Percentiles rank a stretch among this genome's conserved stretches.
Conservation (phyloP, 2,797 vertebrate species). For the Poeciliopsis gracilis region DNA sequence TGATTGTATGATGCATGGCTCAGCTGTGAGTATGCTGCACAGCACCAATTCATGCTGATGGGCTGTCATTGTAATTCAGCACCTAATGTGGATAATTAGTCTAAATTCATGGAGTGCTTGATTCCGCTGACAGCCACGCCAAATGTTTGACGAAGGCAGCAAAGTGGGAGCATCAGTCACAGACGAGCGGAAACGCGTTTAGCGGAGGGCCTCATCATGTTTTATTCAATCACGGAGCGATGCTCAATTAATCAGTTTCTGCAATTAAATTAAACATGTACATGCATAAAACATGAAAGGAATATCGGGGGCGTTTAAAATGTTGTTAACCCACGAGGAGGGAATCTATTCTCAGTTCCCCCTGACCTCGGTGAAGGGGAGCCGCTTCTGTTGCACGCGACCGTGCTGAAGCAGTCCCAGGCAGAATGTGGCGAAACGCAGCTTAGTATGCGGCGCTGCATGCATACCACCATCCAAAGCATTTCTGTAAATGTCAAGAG, state of each 20-base stretch:
- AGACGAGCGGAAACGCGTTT: slow-evolving; percentile 82
- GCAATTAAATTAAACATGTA: slow-evolving; percentile 85
- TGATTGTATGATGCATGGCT: slow-evolving; percentile 68
- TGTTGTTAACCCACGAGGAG: slow-evolving; percentile 32
- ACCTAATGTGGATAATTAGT: slow-evolving; percentile 81
- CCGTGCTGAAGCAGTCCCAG: slow-evolving; percentile 17
- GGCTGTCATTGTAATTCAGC: slow-evolving; percentile 71
- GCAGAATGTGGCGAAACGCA: slow-evolving; percentile 30
- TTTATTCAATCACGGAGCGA: slow-evolving; percentile 83
- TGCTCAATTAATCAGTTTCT: slow-evolving; percentile 86
- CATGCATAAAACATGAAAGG: slow-evolving; percentile 84
- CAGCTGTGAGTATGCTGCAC: slow-evolving; percentile 66
- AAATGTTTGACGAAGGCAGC: slow-evolving; percentile 80
- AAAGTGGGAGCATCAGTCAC: slow-evolving; percentile 82
- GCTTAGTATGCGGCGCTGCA: slow-evolving; percentile 51
- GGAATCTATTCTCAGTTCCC: slow-evolving; percentile 29
- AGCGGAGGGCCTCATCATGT: slow-evolving; percentile 82
- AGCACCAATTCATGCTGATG: slow-evolving; percentile 64
- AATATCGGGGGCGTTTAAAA: slow-evolving; percentile 73
- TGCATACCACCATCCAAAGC: slow-evolving; percentile 56
- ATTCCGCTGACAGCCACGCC: slow-evolving; percentile 75
- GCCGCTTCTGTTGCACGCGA: slow-evolving; percentile 24
- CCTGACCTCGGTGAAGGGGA: slow-evolving; percentile 31
- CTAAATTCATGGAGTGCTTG: slow-evolving; percentile 81
- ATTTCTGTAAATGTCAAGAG: slow-evolving; percentile 76